A percentile compares a stretch with the other conserved stretches of the same genome.
These are phyloP conservation scores for Drosophila sordidula DNA, from an alignment of 2,888 invertebrate genomes.

Conservation along the genomic window DNA sequence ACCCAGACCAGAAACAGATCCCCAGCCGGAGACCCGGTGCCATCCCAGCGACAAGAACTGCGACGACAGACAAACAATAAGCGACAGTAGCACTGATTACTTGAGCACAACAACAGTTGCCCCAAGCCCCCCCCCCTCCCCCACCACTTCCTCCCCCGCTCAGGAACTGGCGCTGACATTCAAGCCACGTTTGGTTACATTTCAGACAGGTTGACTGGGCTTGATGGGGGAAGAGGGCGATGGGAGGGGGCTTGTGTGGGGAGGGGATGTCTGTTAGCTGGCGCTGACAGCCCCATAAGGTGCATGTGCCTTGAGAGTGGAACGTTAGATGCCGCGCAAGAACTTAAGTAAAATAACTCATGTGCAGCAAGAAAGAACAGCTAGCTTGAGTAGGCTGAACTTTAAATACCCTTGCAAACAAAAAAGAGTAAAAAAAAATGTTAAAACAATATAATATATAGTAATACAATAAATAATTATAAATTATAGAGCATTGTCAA, in stretches of 20 bases:
- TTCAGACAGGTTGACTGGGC: constrained; percentile 58
- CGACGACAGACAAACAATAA: constrained; percentile 72
- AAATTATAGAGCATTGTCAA: too few species aligned
- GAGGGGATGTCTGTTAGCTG: constrained; percentile 25
- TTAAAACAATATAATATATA: too few species aligned
- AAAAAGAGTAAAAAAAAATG: too few species aligned
- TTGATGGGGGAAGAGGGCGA: not conserved
- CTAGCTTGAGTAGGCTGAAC: not conserved
- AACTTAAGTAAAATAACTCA: constrained; percentile 80
- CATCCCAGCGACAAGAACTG: constrained; percentile 39
- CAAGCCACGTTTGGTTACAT: constrained; percentile 77
- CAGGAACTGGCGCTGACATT: constrained; percentile 71
- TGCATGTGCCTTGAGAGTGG: constrained; percentile 78
- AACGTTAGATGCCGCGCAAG: constrained; percentile 71
- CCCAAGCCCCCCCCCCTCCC: not conserved
- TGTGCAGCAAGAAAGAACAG: constrained; percentile 68
- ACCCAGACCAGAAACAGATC: constrained; percentile 26
- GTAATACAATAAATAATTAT: too few species aligned
- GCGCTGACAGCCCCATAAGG: constrained; percentile 63
- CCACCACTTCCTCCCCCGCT: not conserved
- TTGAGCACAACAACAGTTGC: constrained; percentile 62
- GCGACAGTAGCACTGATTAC: constrained; percentile 79
- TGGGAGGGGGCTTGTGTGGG: not conserved
- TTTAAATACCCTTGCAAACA: constrained; percentile 14
- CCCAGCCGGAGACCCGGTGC: constrained; percentile 2